Base-by-base conservation (phyloP, 2,888 invertebrate genomes). In the Tenthredo livida region DNA sequence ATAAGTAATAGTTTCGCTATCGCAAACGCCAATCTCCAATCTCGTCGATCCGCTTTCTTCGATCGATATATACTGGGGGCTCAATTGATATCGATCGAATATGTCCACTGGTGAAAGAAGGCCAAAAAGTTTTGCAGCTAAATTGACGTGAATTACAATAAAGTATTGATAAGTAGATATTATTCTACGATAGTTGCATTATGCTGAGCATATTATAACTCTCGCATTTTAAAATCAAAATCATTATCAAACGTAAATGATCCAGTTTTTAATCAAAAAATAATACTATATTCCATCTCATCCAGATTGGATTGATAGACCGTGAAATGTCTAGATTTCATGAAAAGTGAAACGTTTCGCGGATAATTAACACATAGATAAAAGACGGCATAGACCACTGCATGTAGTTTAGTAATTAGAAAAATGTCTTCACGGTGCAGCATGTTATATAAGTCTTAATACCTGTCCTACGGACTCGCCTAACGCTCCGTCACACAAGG, bases 1-100 rank as follows among this genome's bases (percentile, higher is more conserved):
- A 73, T 73, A 80, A 80, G 80, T 80, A 80, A 61, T 80, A 80
- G 80, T 80, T 80, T 61, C 61, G 80, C 40, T 80, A 80, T 80
- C 80, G 80, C 37, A 80, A 4, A 12, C 21, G 40, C 61, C 80
- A 80, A 80, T 80, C 80, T 80, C 40, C 61, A 61, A 80, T 80
- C 80, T 61, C 21, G 80, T 61, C 61, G 80, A 80, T 80, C 80
- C 58, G 80, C 80, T 61, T 61, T 80, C 80, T 80, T 80, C 80
- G 80, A 58, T 80, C 80, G 80, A 80, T 80, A 25, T 73, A 73
- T 73, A 73, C 77, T 33, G 40, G n/a, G 72, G 29, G 58, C 21
- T 25, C 21, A 17, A 15, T 29, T 61, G 80, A 80, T 61, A 37
- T 61, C 37, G 37, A 40, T 21, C 15, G 40, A 58, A 77, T 77